Evolutionary conservation across 2,113 vertebrate genomes (phyloP).

Genomic region (Callionymus lyra): DNA sequence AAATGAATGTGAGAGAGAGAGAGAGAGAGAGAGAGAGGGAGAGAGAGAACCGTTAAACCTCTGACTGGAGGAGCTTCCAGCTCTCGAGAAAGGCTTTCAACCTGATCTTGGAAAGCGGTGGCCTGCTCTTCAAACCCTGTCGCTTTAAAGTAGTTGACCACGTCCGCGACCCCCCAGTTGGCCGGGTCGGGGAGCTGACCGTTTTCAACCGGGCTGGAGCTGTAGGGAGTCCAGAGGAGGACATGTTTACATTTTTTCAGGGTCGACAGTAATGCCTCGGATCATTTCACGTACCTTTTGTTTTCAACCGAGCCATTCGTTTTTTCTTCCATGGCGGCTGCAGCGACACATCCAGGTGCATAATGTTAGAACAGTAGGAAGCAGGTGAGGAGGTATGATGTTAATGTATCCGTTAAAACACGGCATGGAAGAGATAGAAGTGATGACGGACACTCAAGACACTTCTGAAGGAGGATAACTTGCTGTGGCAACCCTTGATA

Average conservation of each 20-base stretch:
- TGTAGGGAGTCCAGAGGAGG: background rate
- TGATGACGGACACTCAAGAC: too few relatives aligned
- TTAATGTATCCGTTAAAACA: too few relatives aligned
- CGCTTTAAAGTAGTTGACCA: conserved; percentile 94
- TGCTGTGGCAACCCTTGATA: too few relatives aligned
- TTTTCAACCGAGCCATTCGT: conserved; percentile 87
- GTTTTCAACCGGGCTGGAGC: conserved; percentile 71
- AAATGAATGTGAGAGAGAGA: conserved; percentile 28
- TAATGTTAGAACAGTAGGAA: too few relatives aligned
- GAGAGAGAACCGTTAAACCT: background rate
- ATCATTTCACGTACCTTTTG: conserved; percentile 74
- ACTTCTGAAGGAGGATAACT: too few relatives aligned
- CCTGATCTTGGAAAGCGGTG: conserved; percentile 93
- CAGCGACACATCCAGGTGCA: conserved; percentile 25
- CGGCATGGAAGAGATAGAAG: too few relatives aligned
- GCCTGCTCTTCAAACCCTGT: conserved; percentile 97
- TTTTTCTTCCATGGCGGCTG: conserved; percentile 86
- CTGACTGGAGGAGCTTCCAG: background rate
- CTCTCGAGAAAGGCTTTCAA: too few relatives aligned
- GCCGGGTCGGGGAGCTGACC: conserved; percentile 86
- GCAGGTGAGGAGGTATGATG: too few relatives aligned
- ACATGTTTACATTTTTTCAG: background rate
- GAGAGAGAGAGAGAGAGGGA: background rate
- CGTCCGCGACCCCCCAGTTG: conserved; percentile 89
- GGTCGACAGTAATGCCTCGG: background rate